Conservation (phyloP, 2,113 vertebrate genomes). For the Eclectus roratus region DNA sequence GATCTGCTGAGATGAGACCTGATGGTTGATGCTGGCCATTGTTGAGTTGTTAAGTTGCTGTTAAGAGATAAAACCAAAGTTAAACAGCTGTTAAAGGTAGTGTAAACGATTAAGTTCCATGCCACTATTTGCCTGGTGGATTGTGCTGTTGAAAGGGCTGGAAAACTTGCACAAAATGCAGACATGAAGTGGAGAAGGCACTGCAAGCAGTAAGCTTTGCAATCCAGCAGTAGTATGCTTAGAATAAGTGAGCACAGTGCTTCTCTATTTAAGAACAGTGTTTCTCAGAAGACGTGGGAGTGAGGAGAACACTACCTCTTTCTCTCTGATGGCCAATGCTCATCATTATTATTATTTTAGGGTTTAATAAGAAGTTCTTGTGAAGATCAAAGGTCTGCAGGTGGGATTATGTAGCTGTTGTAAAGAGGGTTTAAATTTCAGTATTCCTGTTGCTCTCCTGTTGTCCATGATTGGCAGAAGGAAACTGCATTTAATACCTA, state of each 20-base stretch:
- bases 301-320: not conserved
- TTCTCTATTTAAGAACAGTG: not conserved
- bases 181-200: not conserved
- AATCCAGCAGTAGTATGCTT: not conserved
- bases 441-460: not conserved
- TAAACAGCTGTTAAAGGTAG: not conserved
- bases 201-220: not conserved
- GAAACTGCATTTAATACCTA: not conserved
- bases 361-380: not conserved
- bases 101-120: not conserved
- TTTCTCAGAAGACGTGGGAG: not conserved
- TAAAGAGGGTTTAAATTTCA: not conserved
- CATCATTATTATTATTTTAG: not conserved
- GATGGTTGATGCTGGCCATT: not conserved
- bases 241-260: not conserved
- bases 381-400: not conserved
- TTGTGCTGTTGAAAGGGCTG: not conserved
- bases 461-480: not conserved
- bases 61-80: not conserved
- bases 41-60: not conserved
- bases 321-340: not conserved
- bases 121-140: not conserved
- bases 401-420: not conserved
- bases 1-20: not conserved
- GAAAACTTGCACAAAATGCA: fast-evolving